A percentile compares a stretch with the other conserved stretches of the same genome.
Evolutionary conservation across 2,113 vertebrate genomes (phyloP).

Genomic region (Passer domesticus): DNA sequence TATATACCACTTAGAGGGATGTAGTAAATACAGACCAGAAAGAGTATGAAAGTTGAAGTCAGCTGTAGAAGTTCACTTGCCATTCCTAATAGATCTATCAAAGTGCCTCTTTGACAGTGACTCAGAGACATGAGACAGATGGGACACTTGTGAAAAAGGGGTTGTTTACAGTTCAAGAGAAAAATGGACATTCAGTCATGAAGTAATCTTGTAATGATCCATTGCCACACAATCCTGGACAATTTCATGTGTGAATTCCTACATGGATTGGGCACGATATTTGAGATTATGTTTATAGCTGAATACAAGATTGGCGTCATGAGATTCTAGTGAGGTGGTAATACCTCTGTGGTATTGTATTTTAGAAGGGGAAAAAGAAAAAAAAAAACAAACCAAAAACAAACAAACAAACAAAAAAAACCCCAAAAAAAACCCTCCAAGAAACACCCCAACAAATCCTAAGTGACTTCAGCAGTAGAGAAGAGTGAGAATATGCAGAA

Average conservation of each 20-base stretch:
- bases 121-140: not conserved
- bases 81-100: not conserved
- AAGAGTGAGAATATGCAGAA: not conserved
- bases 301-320: fast-evolving
- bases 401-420: not conserved
- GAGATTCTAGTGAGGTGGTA: not conserved
- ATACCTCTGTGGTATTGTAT: not conserved
- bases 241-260: not conserved
- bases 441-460: not conserved
- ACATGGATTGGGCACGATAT: not conserved
- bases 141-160: not conserved
- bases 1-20: not conserved
- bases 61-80: not conserved
- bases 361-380: not conserved
- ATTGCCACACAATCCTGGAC: not conserved
- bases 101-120: not conserved
- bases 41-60: not conserved
- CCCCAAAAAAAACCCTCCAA: no score
- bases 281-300: not conserved
- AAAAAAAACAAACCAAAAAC: not conserved
- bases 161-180: not conserved
- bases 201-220: not conserved
- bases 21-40: not conserved
- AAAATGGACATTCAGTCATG: not conserved
- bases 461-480: not conserved